Evolutionary conservation across 2,888 invertebrate genomes (phyloP).

Genomic region (Drosophila meridiana): DNA sequence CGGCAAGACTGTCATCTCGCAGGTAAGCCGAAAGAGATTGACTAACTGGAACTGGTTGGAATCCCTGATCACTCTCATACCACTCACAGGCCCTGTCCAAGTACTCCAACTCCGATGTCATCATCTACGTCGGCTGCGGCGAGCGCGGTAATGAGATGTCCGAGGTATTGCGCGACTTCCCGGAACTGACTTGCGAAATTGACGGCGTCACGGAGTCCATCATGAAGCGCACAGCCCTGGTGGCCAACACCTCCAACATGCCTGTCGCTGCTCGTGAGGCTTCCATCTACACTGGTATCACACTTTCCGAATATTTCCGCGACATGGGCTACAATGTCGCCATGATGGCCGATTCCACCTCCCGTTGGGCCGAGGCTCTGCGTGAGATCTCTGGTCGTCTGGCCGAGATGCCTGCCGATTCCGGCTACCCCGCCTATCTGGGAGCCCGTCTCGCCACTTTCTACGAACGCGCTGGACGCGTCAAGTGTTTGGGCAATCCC

Average conservation of each 20-base stretch:
- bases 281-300: conserved; percentile 99
- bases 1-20: conserved; percentile 90
- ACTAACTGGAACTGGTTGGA: too few species aligned
- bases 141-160: conserved; percentile 99
- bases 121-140: conserved; percentile 99
- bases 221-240: conserved; percentile 99
- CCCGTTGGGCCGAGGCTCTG: conserved; percentile 99
- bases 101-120: conserved; percentile 99
- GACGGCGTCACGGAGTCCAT: conserved; percentile 98
- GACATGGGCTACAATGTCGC: conserved; percentile 99
- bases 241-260: conserved; percentile 99
- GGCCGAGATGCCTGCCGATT: conserved; percentile 99
- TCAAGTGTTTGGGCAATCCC: conserved; percentile 98
- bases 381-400: conserved; percentile 98
- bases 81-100: conserved; percentile 94
- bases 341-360: conserved; percentile 99
- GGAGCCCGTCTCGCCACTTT: conserved; percentile 99
- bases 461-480: conserved; percentile 99
- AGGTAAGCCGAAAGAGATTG: conserved; percentile 83
- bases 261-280: conserved; percentile 99
- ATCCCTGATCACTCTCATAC: neutral
- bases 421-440: conserved; percentile 99
- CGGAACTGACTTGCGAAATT: conserved; percentile 98
- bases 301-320: conserved; percentile 99
- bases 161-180: conserved; percentile 99